Conservation (phyloP, 2,113 vertebrate species). For the Sula dactylatra region DNA sequence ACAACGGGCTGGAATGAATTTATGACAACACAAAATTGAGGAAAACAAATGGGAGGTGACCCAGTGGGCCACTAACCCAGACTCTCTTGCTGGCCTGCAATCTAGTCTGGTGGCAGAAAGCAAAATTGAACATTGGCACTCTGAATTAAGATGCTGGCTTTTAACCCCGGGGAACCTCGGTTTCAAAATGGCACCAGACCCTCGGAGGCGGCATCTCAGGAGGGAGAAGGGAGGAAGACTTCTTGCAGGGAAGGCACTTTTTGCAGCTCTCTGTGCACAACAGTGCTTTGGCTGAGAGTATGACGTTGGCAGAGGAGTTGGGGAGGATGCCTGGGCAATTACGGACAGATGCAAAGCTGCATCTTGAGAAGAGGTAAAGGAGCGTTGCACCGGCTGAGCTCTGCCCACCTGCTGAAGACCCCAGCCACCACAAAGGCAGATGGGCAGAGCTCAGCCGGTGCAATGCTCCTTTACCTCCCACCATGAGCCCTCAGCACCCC, state of each 20-base stretch:
- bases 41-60: slow-evolving; percentile 88
- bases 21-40: slow-evolving; percentile 90
- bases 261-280: background rate
- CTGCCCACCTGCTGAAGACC: background rate
- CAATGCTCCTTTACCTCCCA: background rate
- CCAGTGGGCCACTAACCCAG: slow-evolving; percentile 80
- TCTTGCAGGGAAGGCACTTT: background rate
- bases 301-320: rapidly evolving
- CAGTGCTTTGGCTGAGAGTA: background rate
- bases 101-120: slow-evolving; percentile 81
- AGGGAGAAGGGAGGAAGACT: background rate
- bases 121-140: slow-evolving; percentile 82
- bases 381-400: rapidly evolving
- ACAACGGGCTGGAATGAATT: slow-evolving; percentile 90
- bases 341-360: background rate
- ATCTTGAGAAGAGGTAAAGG: background rate
- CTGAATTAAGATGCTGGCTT: slow-evolving; percentile 81
- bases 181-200: slow-evolving; percentile 54
- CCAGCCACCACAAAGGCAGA: background rate
- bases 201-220: background rate
- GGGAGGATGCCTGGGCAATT: background rate
- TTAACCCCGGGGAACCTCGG: slow-evolving; percentile 69
- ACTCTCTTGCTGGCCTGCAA: slow-evolving; percentile 77
- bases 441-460: background rate
- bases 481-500: background rate